Evolutionary conservation across 2,888 invertebrate genomes (phyloP).

Genomic region (Mimumesa dahlbomi): DNA sequence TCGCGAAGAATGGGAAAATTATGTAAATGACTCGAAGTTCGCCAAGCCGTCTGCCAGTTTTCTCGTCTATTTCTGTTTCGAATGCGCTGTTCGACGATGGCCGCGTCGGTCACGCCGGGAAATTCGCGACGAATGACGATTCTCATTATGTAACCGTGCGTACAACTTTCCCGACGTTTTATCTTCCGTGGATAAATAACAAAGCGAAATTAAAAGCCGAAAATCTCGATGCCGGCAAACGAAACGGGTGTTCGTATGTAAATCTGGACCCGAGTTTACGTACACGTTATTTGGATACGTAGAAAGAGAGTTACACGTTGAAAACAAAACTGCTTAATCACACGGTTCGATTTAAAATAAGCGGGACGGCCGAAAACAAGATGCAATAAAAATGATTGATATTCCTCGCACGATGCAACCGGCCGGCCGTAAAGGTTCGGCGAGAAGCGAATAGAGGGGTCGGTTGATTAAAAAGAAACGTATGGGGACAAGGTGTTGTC

Average conservation of each 20-base stretch:
- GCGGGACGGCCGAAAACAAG: too few species aligned
- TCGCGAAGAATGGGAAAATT: conserved; percentile 39
- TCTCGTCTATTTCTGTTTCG: conserved; percentile 26
- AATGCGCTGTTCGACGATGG: background rate
- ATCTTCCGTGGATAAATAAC: too few species aligned
- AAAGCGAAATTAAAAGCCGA: too few species aligned
- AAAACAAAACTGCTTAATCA: background rate
- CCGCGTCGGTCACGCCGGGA: background rate
- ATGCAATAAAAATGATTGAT: background rate
- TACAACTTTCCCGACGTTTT: too few species aligned
- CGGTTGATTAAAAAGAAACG: background rate
- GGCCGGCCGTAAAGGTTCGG: background rate
- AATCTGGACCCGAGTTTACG: too few species aligned
- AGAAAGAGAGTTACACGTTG: background rate
- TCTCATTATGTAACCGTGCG: too few species aligned
- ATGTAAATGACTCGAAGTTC: conserved; percentile 33
- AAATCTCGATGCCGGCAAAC: too few species aligned
- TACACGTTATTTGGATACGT: too few species aligned
- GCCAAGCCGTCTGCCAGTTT: conserved; percentile 39
- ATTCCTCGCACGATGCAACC: background rate
- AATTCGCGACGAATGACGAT: too few species aligned
- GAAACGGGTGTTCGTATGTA: too few species aligned
- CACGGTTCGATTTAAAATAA: too few species aligned
- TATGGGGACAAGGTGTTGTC: background rate
- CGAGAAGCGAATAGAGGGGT: background rate